Evolutionary conservation across 2,888 invertebrate genomes (phyloP).

Genomic region (Psylliodes chrysocephalus): DNA sequence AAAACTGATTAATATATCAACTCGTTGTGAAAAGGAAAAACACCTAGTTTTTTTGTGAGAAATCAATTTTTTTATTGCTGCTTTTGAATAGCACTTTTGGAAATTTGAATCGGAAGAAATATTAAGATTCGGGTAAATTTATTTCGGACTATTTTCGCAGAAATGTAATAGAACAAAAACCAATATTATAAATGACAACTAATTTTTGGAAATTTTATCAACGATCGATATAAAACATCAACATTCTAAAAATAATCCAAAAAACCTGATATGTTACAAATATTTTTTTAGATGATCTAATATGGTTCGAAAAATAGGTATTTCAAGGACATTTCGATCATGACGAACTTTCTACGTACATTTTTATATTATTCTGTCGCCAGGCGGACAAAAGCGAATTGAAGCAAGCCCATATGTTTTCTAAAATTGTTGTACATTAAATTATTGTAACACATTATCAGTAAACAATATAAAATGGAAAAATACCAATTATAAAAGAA

Average conservation of each 20-base stretch:
- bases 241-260: conserved; percentile 14
- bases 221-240: neutral
- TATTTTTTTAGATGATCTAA: conserved; percentile 35
- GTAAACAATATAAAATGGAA: conserved; percentile 45
- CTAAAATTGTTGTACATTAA: conserved; percentile 39
- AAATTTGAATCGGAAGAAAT: too few relatives aligned
- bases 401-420: conserved; percentile 38
- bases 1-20: too few relatives aligned
- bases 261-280: conserved; percentile 13
- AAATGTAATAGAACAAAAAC: too few relatives aligned
- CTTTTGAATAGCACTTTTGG: too few relatives aligned
- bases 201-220: too few relatives aligned
- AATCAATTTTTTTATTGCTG: too few relatives aligned
- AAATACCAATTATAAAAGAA: conserved; percentile 45
- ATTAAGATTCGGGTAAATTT: too few relatives aligned
- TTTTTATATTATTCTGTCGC: conserved; percentile 10
- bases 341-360: conserved; percentile 25
- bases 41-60: too few relatives aligned
- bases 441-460: conserved; percentile 44
- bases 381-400: conserved; percentile 11
- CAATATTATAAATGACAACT: too few relatives aligned
- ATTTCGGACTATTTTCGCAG: too few relatives aligned
- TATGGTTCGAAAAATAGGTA: conserved; percentile 35
- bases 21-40: too few relatives aligned
- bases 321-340: conserved; percentile 31